A percentile compares a stretch with the other conserved stretches of the same genome.
These are phyloP conservation scores for Hemiprocne comata DNA, from an alignment of 2,113 vertebrate species.

Conservation along the genomic window DNA sequence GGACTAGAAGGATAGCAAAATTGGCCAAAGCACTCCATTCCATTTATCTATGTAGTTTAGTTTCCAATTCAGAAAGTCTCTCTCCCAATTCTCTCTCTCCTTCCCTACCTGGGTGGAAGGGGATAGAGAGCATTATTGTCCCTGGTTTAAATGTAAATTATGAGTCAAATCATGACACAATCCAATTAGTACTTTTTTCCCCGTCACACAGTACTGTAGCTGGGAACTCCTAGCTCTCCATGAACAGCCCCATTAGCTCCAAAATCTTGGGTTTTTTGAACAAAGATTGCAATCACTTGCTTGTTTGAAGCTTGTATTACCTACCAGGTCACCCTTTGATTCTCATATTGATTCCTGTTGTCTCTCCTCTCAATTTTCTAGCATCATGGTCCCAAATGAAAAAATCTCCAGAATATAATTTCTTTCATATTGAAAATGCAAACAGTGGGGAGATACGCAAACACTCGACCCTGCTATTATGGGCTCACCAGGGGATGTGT, in stretches of 20 bases:
- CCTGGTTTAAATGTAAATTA: no score
- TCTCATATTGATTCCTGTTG: neutral
- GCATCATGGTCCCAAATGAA: neutral
- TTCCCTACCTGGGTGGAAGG: no score
- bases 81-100: no score
- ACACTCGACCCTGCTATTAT: neutral
- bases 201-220: neutral
- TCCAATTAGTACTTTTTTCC: neutral
- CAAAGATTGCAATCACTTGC: neutral
- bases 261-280: neutral
- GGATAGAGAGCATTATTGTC: no score
- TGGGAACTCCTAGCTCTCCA: neutral
- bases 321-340: neutral
- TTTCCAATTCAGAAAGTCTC: no score
- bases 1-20: no score
- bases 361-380: neutral
- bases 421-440: neutral
- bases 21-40: no score
- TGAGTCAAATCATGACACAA: no score
- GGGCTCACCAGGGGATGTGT: neutral
- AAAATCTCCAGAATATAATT: neutral
- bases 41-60: no score
- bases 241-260: accelerated
- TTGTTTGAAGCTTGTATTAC: neutral
- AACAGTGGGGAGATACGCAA: neutral